Conservation (phyloP, 2,888 invertebrate species). For the Drosophila multiciliata region DNA sequence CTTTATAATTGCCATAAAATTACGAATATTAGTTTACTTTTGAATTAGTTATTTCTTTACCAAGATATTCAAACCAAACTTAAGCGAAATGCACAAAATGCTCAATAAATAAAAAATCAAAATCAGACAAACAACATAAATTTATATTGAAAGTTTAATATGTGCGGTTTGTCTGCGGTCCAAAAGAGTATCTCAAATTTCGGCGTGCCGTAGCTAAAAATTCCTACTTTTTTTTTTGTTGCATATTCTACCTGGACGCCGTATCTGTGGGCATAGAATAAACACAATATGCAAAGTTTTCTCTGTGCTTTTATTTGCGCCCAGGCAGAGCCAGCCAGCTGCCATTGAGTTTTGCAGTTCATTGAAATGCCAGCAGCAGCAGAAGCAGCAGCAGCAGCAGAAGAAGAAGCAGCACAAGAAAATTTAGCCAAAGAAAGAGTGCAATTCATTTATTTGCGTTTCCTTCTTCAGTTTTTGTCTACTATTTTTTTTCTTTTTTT, state of each 20-base stretch:
- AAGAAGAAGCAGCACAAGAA: constrained; percentile 61
- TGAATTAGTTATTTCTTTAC: neutral
- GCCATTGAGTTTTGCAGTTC: constrained; percentile 72
- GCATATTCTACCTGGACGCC: constrained; percentile 22
- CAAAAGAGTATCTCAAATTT: neutral
- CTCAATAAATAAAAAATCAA: neutral
- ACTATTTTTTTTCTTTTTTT: constrained; percentile 9
- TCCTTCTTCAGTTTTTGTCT: constrained; percentile 67
- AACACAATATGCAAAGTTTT: constrained; percentile 75
- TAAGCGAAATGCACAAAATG: neutral
- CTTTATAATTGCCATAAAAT: neutral
- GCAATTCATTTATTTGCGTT: constrained; percentile 81
- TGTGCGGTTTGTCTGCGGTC: neutral
- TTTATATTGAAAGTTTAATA: neutral
- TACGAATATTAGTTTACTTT: no score
- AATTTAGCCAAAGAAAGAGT: constrained; percentile 75
- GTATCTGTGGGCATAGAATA: constrained; percentile 72
- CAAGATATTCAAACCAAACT: neutral
- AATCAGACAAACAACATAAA: neutral
- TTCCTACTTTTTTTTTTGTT: neutral
- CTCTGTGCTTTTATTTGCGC: constrained; percentile 42
- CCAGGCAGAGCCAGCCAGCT: constrained; percentile 22
- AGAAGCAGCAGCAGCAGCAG: neutral
- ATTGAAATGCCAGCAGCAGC: constrained; percentile 58
- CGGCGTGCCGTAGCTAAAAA: neutral